Base-by-base conservation (phyloP, 2,113 vertebrate species). In the Gopherus evgoodei region DNA sequence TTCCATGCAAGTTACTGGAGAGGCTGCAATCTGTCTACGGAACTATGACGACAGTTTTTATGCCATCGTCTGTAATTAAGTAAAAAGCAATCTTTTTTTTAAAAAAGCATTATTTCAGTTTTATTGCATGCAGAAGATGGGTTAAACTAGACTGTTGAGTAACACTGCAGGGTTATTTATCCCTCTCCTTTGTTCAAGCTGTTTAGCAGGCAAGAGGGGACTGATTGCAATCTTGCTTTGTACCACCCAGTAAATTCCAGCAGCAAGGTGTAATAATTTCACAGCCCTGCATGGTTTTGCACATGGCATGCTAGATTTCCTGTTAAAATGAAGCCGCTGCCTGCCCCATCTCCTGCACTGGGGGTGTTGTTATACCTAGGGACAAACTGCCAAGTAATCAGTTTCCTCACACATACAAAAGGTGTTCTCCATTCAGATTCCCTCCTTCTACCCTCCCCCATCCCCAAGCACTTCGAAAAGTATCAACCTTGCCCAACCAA, bases 111-210 rank as follows among this genome's bases (percentile, higher is more conserved):
- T 53, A 80, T 86, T 91, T 59, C 92, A 86, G 10, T 93, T 65
- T 97, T 97, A 96, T 95, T 97, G 97, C 94, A 97, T 94, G 84
- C 92, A 94, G 93, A 84, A 69, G 80, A 82, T 87, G 83, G 59
- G 75, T 88, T 91, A 31, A 92, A 42, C 88, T 11, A 9, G 62
- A 47, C 24, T 52, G 29, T 21, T 78, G 35, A 87, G 49, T 87
- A 93, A 83, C 7, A 83, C 90, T 90, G 86, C 89, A 93, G 90
- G 88, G 79, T 50, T 84, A 88, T 8, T 81, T 44, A 75, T 83
- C 87, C 94, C 94, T 91, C 85, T 88, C 90, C 90, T 65, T 84
- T 42, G 52, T 80, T 90, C 81, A 19, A 54, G 91, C 89, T 90
- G 75, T 90, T 69, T 75, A 91, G 35, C 38, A 81, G 91, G 81